These are phyloP conservation scores for Phyllotis vaccarum DNA, from an alignment of 2,797 vertebrate genomes.

Conservation along the genomic window DNA sequence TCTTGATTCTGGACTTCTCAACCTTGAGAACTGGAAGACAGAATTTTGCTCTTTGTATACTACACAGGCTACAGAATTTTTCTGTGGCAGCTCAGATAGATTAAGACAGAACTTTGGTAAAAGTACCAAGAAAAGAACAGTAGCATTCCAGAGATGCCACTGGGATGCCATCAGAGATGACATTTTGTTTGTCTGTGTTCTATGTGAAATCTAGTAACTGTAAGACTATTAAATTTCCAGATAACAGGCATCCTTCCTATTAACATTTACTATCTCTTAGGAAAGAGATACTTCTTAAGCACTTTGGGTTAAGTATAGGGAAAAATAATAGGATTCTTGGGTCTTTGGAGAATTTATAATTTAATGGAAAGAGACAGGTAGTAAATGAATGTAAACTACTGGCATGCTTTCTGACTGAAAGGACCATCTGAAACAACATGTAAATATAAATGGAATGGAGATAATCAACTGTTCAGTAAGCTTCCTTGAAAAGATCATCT, in stretches of 20 bases:
- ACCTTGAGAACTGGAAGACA: background rate
- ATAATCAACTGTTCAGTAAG: background rate
- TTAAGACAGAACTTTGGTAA: background rate
- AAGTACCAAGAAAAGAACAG: background rate
- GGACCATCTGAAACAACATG: background rate
- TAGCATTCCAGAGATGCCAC: too few species aligned
- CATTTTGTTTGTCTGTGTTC: background rate
- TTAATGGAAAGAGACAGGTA: background rate
- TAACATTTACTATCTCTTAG: background rate
- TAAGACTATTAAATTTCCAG: constrained; percentile 2
- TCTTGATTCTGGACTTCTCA: background rate
- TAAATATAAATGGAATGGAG: background rate
- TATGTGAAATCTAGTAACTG: background rate
- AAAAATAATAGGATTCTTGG: background rate
- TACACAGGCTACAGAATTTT: background rate
- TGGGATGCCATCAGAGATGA: background rate
- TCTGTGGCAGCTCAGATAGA: background rate
- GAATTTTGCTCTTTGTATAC: background rate
- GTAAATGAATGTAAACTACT: background rate
- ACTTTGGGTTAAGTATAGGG: background rate
- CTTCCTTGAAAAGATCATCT: background rate
- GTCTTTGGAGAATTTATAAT: background rate
- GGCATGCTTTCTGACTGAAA: background rate
- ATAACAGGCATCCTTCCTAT: background rate
- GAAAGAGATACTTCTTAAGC: background rate